A percentile compares a stretch with the other conserved stretches of the same genome.
phyloP scores from a whole-genome alignment of 2,888 invertebrate species.

The Plagodis pulveraria region DNA sequence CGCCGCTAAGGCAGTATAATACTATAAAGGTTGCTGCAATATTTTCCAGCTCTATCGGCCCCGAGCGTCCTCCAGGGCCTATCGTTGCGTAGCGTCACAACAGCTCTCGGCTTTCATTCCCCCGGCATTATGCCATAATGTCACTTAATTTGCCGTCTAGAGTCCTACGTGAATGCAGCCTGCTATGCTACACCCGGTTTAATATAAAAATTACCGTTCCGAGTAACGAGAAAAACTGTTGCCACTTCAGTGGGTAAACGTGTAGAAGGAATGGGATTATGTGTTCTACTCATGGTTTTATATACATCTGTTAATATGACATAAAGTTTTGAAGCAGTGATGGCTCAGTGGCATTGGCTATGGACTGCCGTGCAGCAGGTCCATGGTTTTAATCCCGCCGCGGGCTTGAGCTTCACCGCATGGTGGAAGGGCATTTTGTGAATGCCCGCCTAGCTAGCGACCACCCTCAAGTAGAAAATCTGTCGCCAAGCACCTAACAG shows the following conservation, averaged over 20 bases:
- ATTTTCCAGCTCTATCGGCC: conserved; percentile 39
- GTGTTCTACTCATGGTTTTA: conserved; percentile 64
- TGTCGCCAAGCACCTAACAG: too few species aligned
- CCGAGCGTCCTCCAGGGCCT: conserved; percentile 56
- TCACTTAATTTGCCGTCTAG: conserved; percentile 84
- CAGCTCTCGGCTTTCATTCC: conserved; percentile 76
- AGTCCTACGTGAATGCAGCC: conserved; percentile 79
- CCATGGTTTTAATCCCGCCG: too few species aligned
- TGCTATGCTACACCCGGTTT: conserved; percentile 62
- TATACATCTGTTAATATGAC: too few species aligned
- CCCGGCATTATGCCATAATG: conserved; percentile 79
- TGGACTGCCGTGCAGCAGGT: too few species aligned
- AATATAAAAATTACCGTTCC: conserved; percentile 78
- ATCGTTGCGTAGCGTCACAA: conserved; percentile 68
- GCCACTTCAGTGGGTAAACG: conserved; percentile 79
- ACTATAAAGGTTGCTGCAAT: conserved; percentile 7
- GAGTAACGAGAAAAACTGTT: conserved; percentile 69
- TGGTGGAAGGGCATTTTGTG: too few species aligned
- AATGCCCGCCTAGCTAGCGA: too few species aligned
- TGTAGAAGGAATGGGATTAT: conserved; percentile 78
- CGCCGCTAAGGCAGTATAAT: background rate
- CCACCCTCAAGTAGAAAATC: too few species aligned
- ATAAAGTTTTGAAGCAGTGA: too few species aligned
- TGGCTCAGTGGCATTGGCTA: too few species aligned
- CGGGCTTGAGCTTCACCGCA: too few species aligned